Evolutionary conservation across 2,888 invertebrate genomes (phyloP).

Genomic region (Tenthredo notha): DNA sequence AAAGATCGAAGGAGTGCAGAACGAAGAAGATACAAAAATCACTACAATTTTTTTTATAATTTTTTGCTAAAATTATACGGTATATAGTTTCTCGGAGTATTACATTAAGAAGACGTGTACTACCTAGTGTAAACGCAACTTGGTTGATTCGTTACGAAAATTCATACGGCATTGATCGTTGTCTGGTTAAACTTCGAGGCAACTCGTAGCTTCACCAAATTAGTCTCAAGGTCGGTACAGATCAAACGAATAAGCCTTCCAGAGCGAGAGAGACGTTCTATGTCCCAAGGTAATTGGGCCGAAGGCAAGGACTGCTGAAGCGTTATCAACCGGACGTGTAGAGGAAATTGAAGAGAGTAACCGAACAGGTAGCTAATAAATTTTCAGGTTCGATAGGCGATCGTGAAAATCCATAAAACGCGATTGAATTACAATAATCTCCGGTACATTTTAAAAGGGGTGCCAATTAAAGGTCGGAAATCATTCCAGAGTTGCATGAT

Average conservation of each 20-base stretch:
- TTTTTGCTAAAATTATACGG: background rate
- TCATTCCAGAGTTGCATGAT: background rate
- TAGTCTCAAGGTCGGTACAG: conserved; percentile 21
- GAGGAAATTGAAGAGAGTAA: conserved; percentile 43
- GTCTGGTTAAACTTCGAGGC: conserved; percentile 3
- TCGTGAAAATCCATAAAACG: conserved; percentile 38
- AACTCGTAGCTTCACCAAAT: conserved; percentile 7
- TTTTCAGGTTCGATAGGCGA: background rate
- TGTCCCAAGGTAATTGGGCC: conserved; percentile 23
- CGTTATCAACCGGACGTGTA: conserved; percentile 41
- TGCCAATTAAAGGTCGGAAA: conserved; percentile 9
- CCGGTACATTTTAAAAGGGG: background rate
- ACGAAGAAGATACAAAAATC: background rate
- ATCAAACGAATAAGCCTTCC: background rate
- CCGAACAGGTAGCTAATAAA: conserved; percentile 39
- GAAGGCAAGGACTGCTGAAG: conserved; percentile 27
- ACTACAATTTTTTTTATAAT: background rate
- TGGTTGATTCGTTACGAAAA: background rate
- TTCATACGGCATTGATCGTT: conserved; percentile 14
- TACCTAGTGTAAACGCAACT: background rate
- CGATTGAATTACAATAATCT: conserved; percentile 6
- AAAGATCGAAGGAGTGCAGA: background rate
- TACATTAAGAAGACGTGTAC: background rate
- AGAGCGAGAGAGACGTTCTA: conserved; percentile 8
- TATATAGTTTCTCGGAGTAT: background rate